Base-by-base conservation (phyloP, 2,888 invertebrate species). In the Tipula vernalis region DNA sequence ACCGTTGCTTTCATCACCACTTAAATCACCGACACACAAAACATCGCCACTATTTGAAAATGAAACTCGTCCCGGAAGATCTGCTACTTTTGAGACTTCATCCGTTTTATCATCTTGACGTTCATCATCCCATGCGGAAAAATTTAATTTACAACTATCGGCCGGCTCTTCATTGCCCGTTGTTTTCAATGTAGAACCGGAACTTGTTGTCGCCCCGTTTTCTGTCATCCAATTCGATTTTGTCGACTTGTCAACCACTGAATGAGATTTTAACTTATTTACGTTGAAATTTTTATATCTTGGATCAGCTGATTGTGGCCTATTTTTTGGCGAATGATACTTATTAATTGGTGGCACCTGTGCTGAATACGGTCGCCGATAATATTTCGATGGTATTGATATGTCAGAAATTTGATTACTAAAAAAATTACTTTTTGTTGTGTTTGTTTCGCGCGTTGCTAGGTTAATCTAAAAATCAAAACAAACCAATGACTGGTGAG, bases 21-120 rank as follows among this genome's bases (percentile, higher is more conserved):
- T 91, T 10, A 90, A 89, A 87, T 90, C 90, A 8, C 89, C 87
- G 85, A 91, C 90, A 84, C 89, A 89, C 3, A 89, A 87, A 36
- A 88, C 88, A 36, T 88, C 88, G 10, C 28, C 2, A 13, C 88
- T 89, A 87, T 91, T 91, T 36, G 90, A 90, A 87, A 92, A 92
- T 5, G 92, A 92, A 0, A 92, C 92, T 15, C 91, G 89, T 3
- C 92, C 92, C 0, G 92, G 92, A 44, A 92, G 89, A 89, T 92
- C 92, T 1, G 90, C 89, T 28, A 71, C 71, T 28, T 71, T 28
- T 10, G 71, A 18, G 3, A 3, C 28, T 8, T 28, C 71, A 6
- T 6, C 5, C 15, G 51, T 28, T 28, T 71, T 83, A 84, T 86
- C 47, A 39, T 85, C 85, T 5, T 13, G n/a, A 36, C 15, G 36